Conservation (phyloP, 2,888 invertebrate species). For the Orthosia gothica region DNA sequence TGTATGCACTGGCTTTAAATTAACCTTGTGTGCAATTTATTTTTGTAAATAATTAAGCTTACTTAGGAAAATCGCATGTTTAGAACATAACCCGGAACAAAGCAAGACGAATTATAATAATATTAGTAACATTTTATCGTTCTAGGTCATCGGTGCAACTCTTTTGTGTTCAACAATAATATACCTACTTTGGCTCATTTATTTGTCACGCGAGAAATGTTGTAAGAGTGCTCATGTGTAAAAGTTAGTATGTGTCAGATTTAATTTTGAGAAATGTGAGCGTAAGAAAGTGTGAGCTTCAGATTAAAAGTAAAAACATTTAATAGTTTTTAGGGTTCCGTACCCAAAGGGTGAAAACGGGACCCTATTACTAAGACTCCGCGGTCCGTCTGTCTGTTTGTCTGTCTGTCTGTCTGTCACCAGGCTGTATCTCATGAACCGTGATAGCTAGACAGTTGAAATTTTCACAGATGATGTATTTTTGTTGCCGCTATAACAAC, state of each 20-base stretch:
- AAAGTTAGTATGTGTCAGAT: not conserved
- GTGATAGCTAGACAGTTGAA: too few species aligned
- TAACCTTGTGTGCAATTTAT: slow-evolving; percentile 71
- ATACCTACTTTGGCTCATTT: slow-evolving; percentile 28
- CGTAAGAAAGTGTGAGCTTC: not conserved
- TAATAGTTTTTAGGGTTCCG: too few species aligned
- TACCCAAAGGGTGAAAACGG: too few species aligned
- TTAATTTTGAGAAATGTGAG: not conserved
- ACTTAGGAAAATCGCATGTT: slow-evolving; percentile 70
- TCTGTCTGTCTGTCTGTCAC: too few species aligned
- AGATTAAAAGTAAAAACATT: too few species aligned
- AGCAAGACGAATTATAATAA: slow-evolving; percentile 57
- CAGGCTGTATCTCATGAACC: too few species aligned
- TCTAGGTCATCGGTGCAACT: slow-evolving; percentile 76
- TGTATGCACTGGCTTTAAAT: slow-evolving; percentile 71
- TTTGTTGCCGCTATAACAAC: too few species aligned
- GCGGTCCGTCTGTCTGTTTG: too few species aligned
- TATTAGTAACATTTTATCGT: slow-evolving; percentile 67
- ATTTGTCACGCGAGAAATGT: slow-evolving; percentile 52
- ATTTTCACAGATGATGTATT: too few species aligned
- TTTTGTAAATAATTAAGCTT: slow-evolving; percentile 61
- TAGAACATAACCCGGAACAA: slow-evolving; percentile 60
- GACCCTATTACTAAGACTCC: too few species aligned
- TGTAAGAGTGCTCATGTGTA: not conserved
- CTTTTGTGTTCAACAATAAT: slow-evolving; percentile 47